Base-by-base conservation (phyloP, 1,140 invertebrate genomes). In the Hormaphis cornu region DNA sequence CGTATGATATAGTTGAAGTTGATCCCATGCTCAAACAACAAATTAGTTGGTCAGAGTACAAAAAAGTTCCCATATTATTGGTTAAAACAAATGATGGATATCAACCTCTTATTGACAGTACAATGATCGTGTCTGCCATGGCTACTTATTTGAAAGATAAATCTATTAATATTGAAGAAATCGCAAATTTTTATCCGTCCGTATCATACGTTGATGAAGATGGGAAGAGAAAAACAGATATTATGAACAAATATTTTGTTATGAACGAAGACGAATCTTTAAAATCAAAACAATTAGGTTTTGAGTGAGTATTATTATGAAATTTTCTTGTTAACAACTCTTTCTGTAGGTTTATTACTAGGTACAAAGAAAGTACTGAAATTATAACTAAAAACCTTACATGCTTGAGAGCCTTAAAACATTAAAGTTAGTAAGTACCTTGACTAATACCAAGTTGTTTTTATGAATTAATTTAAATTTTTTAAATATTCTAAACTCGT, bases 1-100 rank as follows among this genome's bases (percentile, higher is more conserved):
- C 91, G 0, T 99, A 99, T 79, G 88, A 98, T 76, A 83, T 99
- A 16, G 88, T 99, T 16, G 97, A 99, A 83, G 97, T 99, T 0
- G 91, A 97, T 82, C 92, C 94, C 33, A 91, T 98, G 2, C 81
- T 95, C 0, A 82, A 91, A 37, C 87, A 88, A 74, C 89, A 97
- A 76, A 88, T 97, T 35, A 91, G 90, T 77, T 98, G 96, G 91
- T 94, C 93, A 0, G 76, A 84, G 2, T 97, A 98, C 74, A 94
- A 89, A 76, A 99, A 99, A 84, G 95, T 98, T 37, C 96, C 96
- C 0, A 94, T 97, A 76, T 76, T 97, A n/a, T 77, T 97, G 37
- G 84, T 87, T 8, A 83, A 93, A 78, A 84, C 86, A 24, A 79
- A 84, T 69, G 81, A 83, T 72, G 87, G 87, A 28, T 88, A 86